Base-by-base conservation (phyloP, 2,113 vertebrate genomes). In the Otis tarda region DNA sequence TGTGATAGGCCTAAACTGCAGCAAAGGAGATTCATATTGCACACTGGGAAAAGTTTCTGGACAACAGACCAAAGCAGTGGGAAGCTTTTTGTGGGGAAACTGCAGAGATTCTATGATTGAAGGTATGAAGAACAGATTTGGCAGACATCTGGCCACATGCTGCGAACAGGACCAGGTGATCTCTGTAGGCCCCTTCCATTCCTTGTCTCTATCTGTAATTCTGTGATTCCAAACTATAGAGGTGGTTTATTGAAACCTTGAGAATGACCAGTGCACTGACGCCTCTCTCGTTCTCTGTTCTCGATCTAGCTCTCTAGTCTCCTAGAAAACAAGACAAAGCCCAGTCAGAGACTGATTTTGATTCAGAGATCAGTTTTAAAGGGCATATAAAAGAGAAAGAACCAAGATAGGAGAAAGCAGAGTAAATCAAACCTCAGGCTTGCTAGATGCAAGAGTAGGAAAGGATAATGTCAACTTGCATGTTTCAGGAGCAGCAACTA, bases 181-280 rank as follows among this genome's bases (percentile, higher is more conserved):
- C 7, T 75, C 50, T 75, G 35, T 17, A 70, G 33, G 47, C 8
- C 7, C 0, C 1, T 75, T 83, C 18, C 0, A 0, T 61, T 93
- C 23, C 15, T 56, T 83, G 12, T 49, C 23, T 45, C 23, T 2
- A 2, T 30, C 49, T 2, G 0, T 35, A 53, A 43, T 13, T 59
- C 21, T 41, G 37, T 71, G 37, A 33, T 55, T 80, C 28, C 19
- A 64, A 35, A 47, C 8, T 22, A 14, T 1, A 31, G 9, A 6
- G 9, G 9, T 33, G 37, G 23, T 23, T 56, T 50, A 14, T 47
- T 6, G 28, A 52, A 1, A 15, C 5, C 18, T 45, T 52, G 23
- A 31, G 7, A 80, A 45, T 31, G 12, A 52, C 33, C 6, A 80
- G 4, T 17, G 4, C 17, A 25, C 8, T 12, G 24, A 83, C 15